Evolutionary conservation across 2,888 invertebrate species (phyloP).

Genomic region (Drosophila barbarae): DNA sequence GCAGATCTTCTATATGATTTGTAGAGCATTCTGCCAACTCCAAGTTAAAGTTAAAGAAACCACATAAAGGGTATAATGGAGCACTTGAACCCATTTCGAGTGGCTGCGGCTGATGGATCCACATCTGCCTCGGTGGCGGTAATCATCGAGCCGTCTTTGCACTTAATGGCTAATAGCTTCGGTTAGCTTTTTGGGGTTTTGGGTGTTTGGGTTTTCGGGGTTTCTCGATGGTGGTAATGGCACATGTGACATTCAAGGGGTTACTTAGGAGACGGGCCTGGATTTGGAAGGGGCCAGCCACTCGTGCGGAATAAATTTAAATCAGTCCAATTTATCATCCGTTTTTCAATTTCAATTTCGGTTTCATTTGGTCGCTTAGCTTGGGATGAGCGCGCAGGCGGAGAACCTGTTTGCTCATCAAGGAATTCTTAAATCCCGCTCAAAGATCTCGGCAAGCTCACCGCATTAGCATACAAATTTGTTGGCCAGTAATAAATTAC

Average conservation of each 20-base stretch:
- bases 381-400: conserved; percentile 35
- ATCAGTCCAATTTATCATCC: conserved; percentile 55
- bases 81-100: conserved; percentile 60
- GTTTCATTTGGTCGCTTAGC: conserved; percentile 48
- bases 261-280: conserved; percentile 27
- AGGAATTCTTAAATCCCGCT: conserved; percentile 48
- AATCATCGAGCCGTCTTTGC: conserved; percentile 29
- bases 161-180: conserved; percentile 46
- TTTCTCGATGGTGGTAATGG: conserved; percentile 26
- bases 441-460: conserved; percentile 44
- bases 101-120: conserved; percentile 41
- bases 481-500: conserved; percentile 38
- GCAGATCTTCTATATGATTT: not conserved
- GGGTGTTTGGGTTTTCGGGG: conserved; percentile 2
- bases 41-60: conserved; percentile 20
- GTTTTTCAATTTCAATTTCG: conserved; percentile 56
- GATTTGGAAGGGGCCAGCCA: conserved; percentile 17
- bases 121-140: conserved; percentile 20
- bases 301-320: conserved; percentile 31
- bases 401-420: conserved; percentile 66
- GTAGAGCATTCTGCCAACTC: not conserved
- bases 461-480: conserved; percentile 61
- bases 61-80: conserved; percentile 13
- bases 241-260: conserved; percentile 31
- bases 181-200: conserved; percentile 14